Evolutionary conservation across 2,888 invertebrate genomes (phyloP).

Genomic region (Plagodis dolabraria): DNA sequence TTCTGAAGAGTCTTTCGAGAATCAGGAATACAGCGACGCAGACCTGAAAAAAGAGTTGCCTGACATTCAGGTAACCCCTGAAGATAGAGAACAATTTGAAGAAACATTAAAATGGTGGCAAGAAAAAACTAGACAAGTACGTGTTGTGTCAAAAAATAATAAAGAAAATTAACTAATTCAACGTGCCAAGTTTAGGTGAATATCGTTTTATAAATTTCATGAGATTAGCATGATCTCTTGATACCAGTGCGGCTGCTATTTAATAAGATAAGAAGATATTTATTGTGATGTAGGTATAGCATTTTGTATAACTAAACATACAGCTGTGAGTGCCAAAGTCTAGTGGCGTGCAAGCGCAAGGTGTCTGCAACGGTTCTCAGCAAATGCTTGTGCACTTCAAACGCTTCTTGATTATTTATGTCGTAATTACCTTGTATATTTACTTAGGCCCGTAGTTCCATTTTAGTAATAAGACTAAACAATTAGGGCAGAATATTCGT

Average conservation of each 20-base stretch:
- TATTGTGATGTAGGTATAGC: conserved; percentile 54
- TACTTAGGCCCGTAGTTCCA: background rate
- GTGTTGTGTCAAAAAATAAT: conserved; percentile 32
- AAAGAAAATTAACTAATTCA: conserved; percentile 43
- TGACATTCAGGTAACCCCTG: conserved; percentile 77
- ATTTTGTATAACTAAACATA: conserved; percentile 54
- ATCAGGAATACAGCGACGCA: conserved; percentile 74
- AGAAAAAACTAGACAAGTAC: conserved; percentile 73
- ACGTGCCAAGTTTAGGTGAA: too few species aligned
- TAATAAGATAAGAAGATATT: conserved; percentile 49
- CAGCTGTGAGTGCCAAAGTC: conserved; percentile 81
- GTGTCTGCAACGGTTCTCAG: conserved; percentile 75
- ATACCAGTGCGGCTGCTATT: too few species aligned
- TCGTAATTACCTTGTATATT: background rate
- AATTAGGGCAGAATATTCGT: too few species aligned
- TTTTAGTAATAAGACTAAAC: background rate
- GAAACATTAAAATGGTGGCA: conserved; percentile 83
- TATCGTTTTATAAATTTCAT: too few species aligned
- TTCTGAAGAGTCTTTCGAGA: conserved; percentile 70
- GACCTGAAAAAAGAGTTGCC: conserved; percentile 79
- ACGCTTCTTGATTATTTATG: conserved; percentile 9
- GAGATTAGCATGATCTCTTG: too few species aligned
- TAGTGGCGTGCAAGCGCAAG: conserved; percentile 71
- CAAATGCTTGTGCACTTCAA: conserved; percentile 48
- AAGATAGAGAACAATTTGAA: conserved; percentile 78